phyloP scores from a whole-genome alignment of 1,140 invertebrate species.

The Dreissena polymorpha region DNA sequence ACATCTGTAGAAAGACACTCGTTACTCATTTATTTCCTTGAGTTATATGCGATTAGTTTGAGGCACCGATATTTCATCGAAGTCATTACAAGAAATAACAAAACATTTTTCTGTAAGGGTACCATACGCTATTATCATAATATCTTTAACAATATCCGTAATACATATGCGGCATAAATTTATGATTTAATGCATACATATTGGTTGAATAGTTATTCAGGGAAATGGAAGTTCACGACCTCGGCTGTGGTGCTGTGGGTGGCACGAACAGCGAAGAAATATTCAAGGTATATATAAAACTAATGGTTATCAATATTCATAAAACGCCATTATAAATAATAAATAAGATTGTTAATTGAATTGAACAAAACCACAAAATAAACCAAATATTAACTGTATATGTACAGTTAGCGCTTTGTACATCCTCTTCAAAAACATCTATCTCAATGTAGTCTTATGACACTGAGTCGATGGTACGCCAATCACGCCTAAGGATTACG shows the following conservation, averaged over 20 bases:
- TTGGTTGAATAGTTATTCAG: constrained; percentile 16
- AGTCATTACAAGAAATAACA: no score
- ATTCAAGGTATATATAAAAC: constrained; percentile 12
- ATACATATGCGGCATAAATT: neutral
- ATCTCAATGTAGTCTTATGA: no score
- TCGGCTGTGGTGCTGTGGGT: constrained; percentile 34
- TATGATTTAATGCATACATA: neutral
- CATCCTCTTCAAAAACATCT: neutral
- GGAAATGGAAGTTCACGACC: constrained; percentile 23
- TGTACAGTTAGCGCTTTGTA: neutral
- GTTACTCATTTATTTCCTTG: no score
- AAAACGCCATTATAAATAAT: neutral
- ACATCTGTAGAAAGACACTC: no score
- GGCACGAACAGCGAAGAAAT: constrained; percentile 22
- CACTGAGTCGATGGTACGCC: neutral
- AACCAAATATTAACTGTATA: neutral
- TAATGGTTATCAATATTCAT: neutral
- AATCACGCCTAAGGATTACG: neutral
- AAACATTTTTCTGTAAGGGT: no score
- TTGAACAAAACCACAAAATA: no score
- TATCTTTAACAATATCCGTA: no score
- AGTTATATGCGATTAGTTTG: no score
- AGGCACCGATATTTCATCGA: no score
- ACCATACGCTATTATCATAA: no score
- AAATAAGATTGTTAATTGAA: no score